Evolutionary conservation across 2,797 vertebrate species (phyloP).

Genomic region (Tiaroga cobitis): DNA sequence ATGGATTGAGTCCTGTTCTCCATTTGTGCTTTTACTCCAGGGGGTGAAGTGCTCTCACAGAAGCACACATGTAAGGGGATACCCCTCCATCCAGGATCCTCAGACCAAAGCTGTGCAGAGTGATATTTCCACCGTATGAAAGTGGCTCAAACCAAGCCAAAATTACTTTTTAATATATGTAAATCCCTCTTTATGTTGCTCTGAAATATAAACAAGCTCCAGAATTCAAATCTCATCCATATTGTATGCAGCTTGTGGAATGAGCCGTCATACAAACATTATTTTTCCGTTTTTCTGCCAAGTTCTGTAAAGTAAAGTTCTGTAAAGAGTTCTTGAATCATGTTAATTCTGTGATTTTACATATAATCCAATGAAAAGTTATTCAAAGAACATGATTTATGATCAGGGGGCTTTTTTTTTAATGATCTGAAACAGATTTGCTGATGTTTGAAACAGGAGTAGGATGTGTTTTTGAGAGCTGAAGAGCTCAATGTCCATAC

Average conservation of each 20-base stretch:
- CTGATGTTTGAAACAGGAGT: not conserved
- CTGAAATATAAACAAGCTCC: conserved; percentile 57
- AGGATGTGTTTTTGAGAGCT: not conserved
- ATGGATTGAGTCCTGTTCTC: conserved; percentile 61
- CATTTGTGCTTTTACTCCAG: conserved; percentile 73
- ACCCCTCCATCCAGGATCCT: conserved; percentile 64
- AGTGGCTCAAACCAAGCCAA: conserved; percentile 44
- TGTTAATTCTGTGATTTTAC: conserved; percentile 11
- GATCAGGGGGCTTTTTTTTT: not conserved
- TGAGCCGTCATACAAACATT: conserved; percentile 14
- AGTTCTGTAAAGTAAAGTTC: conserved; percentile 33
- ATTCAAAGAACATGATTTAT: conserved; percentile 24
- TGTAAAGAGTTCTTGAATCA: not conserved
- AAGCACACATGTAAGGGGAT: conserved; percentile 77
- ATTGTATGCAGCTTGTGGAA: conserved; percentile 31
- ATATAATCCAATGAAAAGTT: conserved; percentile 15
- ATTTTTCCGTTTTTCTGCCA: conserved; percentile 5
- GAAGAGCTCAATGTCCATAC: not conserved
- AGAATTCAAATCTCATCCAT: conserved; percentile 28
- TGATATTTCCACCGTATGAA: conserved; percentile 57
- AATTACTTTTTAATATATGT: conserved; percentile 3
- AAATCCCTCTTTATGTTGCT: conserved; percentile 56
- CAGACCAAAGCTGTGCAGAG: conserved; percentile 56
- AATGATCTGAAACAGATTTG: not conserved
- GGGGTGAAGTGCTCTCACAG: conserved; percentile 49